Base-by-base conservation (phyloP, 2,113 vertebrate species). In the Passer domesticus region DNA sequence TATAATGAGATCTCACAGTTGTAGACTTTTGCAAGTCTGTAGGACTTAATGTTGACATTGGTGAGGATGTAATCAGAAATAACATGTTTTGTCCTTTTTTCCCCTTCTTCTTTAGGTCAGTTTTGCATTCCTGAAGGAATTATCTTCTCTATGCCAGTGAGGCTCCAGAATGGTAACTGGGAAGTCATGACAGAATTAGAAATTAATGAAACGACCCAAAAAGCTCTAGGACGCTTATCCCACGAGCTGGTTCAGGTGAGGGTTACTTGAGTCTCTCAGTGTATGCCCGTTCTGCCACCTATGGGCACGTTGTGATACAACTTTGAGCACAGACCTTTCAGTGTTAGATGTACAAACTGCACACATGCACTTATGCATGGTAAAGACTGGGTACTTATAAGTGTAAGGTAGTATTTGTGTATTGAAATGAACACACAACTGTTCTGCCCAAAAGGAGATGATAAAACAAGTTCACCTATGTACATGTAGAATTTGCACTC, bases 81-180 rank as follows among this genome's bases (percentile, higher is more conserved):
- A 55, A n/a, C 19, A 3, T 27, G 10, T 92, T 89, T 49, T 47
- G 6, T 59, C 3, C 9, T 56, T 62, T 83, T 75, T 47, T 27
- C 10, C 17, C 5, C 9, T 20, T 83, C 37, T 78, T 80, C 52
- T 74, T 58, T 76, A 99, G 99, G 98, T 4, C 94, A 98, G 18
- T 98, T 98, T 94, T 94, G 89, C 9, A 27, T 99, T 95, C 98
- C 98, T 37, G 93, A 97, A n/a, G 98, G 96, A n/a, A 94, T 99
- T 39, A 96, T 98, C 50, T 98, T 99, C 84, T 99, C 98, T 46
- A 97, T 99, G 95, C 99, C 99, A 24, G 98, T 99, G 49, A 98
- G 91, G 37, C 99, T 99, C 93, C 96, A 94, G 44, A 96, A 98
- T 28, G 98, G 98, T 24, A 92, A 63, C 25, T 99, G 99, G 99